Evolutionary conservation across 1,140 invertebrate species (phyloP), one percentile per base, ranked within the genome.

Genomic region (Drosophila hydei): DNA sequence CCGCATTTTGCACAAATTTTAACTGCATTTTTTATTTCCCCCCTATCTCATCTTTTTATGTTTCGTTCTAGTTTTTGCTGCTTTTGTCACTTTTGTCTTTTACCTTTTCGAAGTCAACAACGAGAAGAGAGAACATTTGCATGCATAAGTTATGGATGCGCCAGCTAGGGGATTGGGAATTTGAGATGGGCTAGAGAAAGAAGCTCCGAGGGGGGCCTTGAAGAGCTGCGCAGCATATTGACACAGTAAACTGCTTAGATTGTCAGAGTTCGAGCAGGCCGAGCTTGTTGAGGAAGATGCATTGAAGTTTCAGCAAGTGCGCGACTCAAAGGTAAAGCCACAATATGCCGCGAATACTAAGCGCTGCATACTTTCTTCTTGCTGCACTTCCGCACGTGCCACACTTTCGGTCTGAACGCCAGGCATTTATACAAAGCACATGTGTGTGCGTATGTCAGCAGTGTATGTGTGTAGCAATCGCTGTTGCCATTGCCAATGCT

Each of bases 191-290:
- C 4, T 14, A 25, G 2, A 14, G 6, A 7, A 25, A 12, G 9
- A 9, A 9, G 18, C 42, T 5, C 5, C 2, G 14, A 14, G 12
- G 42, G 3, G 0, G 23, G 67, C 54, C 40, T 56, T 74, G 71
- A 79, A 74, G 79, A 73, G 80, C 60, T 67, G 78, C 70, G 81
- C 79, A 85, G 87, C 81, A 85, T 85, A 85, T 85, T 85, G 81
- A 85, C 81, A 85, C 74, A 85, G 81, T 85, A 85, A 85, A 85
- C 81, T 85, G 81, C 81, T 87, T 85, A 85, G 81, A 81, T 85
- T 87, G 81, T 81, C 81, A 85, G 79, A 87, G 81, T 85, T 85
- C 81, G 81, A 81, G 81, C 74, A 70, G 77, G 77, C 42, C n/a
- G 14, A 18, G 73, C 38, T 51, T 19, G 50, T 27, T 21, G 60